These are phyloP conservation scores for human DNA, from an alignment of 2,113 vertebrate genomes.

Conservation along the genomic window GRCh38 chr17:14666001-14666500, in stretches of 20 bases:
- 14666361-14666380: slow-evolving; percentile 4
- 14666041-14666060: neutral
- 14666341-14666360: neutral
- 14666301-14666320: neutral
- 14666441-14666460: slow-evolving; percentile 67
- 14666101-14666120: neutral
- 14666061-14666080: too few relatives aligned
- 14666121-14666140: neutral
- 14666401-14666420: slow-evolving; percentile 64
- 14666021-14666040: neutral
- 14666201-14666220: neutral
- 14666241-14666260: neutral
- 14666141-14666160: neutral
- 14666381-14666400: slow-evolving; percentile 65
- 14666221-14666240: slow-evolving; percentile 37
- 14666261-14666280: slow-evolving; percentile 67
- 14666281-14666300: slow-evolving; percentile 54
- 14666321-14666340: neutral
- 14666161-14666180: neutral
- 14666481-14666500: slow-evolving; percentile 46
- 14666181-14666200: neutral
- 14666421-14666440: slow-evolving; percentile 76
- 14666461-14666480: slow-evolving; percentile 42
- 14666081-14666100: neutral
- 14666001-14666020: neutral